These are phyloP conservation scores for Phanerotoma sp. DNA, from an alignment of 2,888 invertebrate genomes.

Conservation along the genomic window DNA sequence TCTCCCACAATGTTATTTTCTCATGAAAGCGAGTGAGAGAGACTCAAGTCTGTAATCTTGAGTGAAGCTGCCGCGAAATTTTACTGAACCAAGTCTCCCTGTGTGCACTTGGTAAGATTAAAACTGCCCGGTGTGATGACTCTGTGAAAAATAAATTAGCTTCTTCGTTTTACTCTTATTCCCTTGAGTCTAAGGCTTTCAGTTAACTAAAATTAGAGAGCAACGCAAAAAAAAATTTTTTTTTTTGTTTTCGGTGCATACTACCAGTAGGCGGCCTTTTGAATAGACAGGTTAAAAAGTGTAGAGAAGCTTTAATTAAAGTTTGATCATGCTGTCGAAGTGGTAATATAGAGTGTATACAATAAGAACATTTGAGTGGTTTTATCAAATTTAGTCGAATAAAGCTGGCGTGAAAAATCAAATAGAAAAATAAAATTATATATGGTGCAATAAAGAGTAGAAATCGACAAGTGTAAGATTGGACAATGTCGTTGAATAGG, in stretches of 20 bases:
- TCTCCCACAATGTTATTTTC: conserved; percentile 12
- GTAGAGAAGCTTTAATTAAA: conserved; percentile 17
- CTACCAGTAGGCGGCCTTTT: background rate
- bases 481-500: conserved; percentile 32
- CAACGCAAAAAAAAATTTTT: conserved; percentile 6
- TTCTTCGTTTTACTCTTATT: conserved; percentile 2
- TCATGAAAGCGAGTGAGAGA: background rate
- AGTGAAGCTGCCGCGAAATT: conserved; percentile 13
- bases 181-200: background rate
- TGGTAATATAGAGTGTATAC: too few species aligned
- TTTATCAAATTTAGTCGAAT: conserved; percentile 12
- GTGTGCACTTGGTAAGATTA: conserved; percentile 17
- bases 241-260: too few species aligned
- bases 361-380: too few species aligned
- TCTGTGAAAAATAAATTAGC: conserved; percentile 17
- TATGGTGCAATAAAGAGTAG: conserved; percentile 15
- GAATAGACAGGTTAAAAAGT: background rate
- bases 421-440: conserved; percentile 12
- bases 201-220: conserved; percentile 12
- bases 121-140: conserved; percentile 15
- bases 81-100: background rate
- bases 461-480: conserved; percentile 18
- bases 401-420: conserved; percentile 19
- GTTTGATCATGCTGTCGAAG: conserved; percentile 6
- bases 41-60: conserved; percentile 18